Conservation (phyloP, 2,113 vertebrate genomes). For the Cottus gobio region DNA sequence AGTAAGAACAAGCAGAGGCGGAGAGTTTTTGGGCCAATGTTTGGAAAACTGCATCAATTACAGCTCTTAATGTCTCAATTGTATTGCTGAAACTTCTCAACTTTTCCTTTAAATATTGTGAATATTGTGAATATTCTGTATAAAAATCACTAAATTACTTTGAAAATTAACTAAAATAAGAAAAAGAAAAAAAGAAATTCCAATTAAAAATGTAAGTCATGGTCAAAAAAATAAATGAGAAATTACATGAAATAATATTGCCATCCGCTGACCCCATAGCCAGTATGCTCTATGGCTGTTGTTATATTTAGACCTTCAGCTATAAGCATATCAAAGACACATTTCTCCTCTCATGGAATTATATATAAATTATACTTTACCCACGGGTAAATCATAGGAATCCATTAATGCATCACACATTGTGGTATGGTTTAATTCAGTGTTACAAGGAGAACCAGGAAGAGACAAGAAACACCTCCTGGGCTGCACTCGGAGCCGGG, state of each 20-base stretch:
- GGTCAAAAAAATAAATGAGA: not conserved
- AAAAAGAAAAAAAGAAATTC: not conserved
- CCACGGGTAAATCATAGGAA: constrained; percentile 20
- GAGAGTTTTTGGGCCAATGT: not conserved
- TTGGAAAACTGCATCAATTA: not conserved
- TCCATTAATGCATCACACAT: constrained; percentile 39
- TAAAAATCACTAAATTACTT: too few relatives aligned
- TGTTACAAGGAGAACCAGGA: not conserved
- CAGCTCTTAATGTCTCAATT: not conserved
- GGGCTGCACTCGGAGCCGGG: constrained; percentile 20
- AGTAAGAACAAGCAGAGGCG: not conserved
- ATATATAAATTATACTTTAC: constrained; percentile 4
- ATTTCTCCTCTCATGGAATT: constrained; percentile 2
- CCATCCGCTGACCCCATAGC: not conserved
- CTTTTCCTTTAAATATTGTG: not conserved
- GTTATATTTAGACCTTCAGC: constrained; percentile 14
- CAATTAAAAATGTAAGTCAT: not conserved
- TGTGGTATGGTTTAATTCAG: constrained; percentile 14
- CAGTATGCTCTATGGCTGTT: not conserved
- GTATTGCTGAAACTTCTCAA: not conserved
- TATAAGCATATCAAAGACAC: constrained; percentile 19
- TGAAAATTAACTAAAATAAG: not conserved
- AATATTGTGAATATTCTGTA: not conserved
- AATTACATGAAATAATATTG: not conserved
- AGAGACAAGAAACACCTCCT: constrained; percentile 30